Conservation (phyloP, 2,113 vertebrate species). For the Carettochelys insculpta region DNA sequence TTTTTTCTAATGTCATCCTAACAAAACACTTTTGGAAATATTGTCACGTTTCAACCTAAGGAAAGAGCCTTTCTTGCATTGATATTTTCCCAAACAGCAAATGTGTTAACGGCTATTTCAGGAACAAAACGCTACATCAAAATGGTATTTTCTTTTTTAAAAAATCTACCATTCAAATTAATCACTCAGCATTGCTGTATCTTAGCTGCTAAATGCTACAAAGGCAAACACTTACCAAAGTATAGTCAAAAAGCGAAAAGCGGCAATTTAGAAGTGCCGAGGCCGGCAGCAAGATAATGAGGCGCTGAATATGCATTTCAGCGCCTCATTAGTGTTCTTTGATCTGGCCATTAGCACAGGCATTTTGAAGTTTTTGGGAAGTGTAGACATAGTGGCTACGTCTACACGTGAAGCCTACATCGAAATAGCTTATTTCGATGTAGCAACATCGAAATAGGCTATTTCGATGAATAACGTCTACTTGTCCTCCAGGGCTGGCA, state of each 20-base stretch:
- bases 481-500: too few relatives aligned
- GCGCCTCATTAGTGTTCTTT: too few relatives aligned
- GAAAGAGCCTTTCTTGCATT: not conserved
- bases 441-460: too few relatives aligned
- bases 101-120: not conserved
- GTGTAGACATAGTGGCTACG: too few relatives aligned
- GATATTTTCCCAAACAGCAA: not conserved
- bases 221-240: not conserved
- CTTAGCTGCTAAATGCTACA: not conserved
- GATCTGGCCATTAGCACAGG: too few relatives aligned
- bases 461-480: too few relatives aligned
- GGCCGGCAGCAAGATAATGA: too few relatives aligned
- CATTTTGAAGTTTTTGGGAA: too few relatives aligned
- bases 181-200: not conserved
- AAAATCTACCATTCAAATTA: not conserved
- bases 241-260: not conserved
- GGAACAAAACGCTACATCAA: not conserved
- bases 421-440: too few relatives aligned
- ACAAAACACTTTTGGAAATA: slow-evolving; percentile 15
- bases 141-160: not conserved
- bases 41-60: not conserved
- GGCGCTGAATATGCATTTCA: too few relatives aligned
- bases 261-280: too few relatives aligned
- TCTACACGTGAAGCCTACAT: too few relatives aligned
- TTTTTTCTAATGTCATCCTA: slow-evolving; percentile 14